phyloP scores from a whole-genome alignment of 2,888 invertebrate genomes.

The Cephus spinipes region DNA sequence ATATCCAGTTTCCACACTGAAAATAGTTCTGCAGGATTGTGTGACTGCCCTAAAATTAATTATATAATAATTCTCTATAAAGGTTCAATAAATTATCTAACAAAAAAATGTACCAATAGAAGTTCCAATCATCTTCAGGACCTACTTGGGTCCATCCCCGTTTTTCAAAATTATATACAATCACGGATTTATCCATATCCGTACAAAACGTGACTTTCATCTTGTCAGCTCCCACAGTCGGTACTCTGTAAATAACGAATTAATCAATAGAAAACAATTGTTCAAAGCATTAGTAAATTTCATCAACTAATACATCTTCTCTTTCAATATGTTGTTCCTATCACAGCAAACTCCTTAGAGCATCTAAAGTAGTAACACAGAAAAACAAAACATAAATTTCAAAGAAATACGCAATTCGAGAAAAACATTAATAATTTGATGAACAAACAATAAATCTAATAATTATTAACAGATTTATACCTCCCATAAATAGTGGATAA shows the following conservation, averaged over 20 bases:
- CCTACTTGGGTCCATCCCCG: slow-evolving; percentile 90
- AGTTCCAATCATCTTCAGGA: slow-evolving; percentile 95
- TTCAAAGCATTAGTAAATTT: background rate
- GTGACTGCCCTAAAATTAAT: slow-evolving; percentile 80
- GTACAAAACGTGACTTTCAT: slow-evolving; percentile 78
- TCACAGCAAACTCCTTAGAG: background rate
- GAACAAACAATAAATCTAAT: background rate
- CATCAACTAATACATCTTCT: background rate
- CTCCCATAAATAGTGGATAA: slow-evolving; percentile 53
- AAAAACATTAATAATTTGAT: background rate
- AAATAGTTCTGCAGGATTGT: slow-evolving; percentile 89
- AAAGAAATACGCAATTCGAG: background rate
- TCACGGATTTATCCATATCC: slow-evolving; percentile 94
- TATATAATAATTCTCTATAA: slow-evolving; percentile 8
- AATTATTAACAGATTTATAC: slow-evolving; percentile 31
- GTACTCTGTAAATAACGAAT: slow-evolving; percentile 35
- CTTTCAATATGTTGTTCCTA: background rate
- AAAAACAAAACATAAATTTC: background rate
- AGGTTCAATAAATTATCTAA: background rate
- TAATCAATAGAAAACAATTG: background rate
- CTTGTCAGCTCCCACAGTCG: slow-evolving; percentile 62
- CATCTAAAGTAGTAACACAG: background rate
- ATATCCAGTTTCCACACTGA: slow-evolving; percentile 92
- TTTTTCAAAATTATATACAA: slow-evolving; percentile 91
- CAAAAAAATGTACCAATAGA: slow-evolving; percentile 78